Evolutionary conservation across 2,113 vertebrate species (phyloP).

Genomic region (Petrocephalus zakoni): DNA sequence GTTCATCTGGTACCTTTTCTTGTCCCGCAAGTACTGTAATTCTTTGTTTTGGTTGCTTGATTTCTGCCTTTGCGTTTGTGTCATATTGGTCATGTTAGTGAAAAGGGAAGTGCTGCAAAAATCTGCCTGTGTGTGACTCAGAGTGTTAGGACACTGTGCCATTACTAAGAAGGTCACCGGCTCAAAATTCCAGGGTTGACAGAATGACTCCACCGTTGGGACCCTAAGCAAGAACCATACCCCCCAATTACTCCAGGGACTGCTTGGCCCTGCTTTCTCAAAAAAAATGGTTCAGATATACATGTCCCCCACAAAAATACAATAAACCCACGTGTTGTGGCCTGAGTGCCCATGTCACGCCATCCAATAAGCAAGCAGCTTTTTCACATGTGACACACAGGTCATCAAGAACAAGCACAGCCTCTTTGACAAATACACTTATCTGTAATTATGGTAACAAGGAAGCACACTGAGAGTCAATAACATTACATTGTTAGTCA

Average conservation of each 20-base stretch:
- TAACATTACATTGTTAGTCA: slow-evolving; percentile 3
- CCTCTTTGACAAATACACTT: not conserved
- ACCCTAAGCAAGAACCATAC: not conserved
- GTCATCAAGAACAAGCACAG: not conserved
- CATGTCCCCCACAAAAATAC: not conserved
- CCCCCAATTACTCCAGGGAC: not conserved
- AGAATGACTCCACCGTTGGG: not conserved
- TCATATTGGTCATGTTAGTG: not conserved
- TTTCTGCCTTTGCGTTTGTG: not conserved
- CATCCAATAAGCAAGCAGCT: not conserved
- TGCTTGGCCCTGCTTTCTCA: not conserved
- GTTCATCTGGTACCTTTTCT: not conserved
- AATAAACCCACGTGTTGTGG: not conserved
- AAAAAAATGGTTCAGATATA: not conserved
- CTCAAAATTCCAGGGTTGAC: not conserved
- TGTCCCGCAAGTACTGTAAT: not conserved
- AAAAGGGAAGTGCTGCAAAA: not conserved
- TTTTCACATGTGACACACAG: not conserved
- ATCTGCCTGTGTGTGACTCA: not conserved
- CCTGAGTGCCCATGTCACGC: not conserved
- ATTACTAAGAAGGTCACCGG: not conserved
- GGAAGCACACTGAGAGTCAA: not conserved
- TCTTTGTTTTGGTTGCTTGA: not conserved
- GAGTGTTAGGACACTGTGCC: not conserved
- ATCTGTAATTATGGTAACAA: not conserved